Conservation (phyloP, 2,888 invertebrate genomes). For the Myopa tessellatipennis region DNA sequence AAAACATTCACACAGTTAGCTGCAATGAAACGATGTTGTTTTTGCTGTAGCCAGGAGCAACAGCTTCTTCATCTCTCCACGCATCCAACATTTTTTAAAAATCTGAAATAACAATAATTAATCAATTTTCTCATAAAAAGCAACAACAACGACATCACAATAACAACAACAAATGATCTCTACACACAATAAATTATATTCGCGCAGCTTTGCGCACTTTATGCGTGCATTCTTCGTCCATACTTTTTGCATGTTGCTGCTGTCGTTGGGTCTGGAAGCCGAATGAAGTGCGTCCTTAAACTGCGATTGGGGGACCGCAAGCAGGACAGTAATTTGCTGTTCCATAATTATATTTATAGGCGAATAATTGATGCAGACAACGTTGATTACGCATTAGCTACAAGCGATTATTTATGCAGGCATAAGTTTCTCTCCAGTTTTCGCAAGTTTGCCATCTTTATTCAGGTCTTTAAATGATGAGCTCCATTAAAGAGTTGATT, state of each 20-base stretch:
- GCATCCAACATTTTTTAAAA: background rate
- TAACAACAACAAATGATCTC: constrained; percentile 34
- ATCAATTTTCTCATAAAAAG: constrained; percentile 34
- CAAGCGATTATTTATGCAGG: background rate
- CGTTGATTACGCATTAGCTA: constrained; percentile 15
- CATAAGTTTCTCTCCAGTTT: background rate
- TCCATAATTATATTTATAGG: constrained; percentile 1
- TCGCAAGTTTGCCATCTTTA: background rate
- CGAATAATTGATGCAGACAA: constrained; percentile 24
- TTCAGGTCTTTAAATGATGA: background rate
- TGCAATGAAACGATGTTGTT: background rate
- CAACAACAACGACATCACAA: constrained; percentile 8
- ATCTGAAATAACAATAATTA: constrained; percentile 31
- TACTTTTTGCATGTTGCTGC: background rate
- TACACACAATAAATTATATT: constrained; percentile 65
- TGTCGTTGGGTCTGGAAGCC: background rate
- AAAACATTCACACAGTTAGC: background rate
- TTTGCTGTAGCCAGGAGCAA: background rate
- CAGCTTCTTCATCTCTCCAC: background rate
- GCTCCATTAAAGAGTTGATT: background rate
- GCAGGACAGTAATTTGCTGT: constrained; percentile 4
- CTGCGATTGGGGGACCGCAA: background rate
- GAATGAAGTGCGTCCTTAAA: background rate
- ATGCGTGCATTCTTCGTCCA: constrained; percentile 14
- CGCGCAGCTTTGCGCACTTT: constrained; percentile 57